Evolutionary conservation across 1,140 invertebrate genomes (phyloP), one percentile per base, ranked within the genome.

Genomic region (Brachionus plicatilis): DNA sequence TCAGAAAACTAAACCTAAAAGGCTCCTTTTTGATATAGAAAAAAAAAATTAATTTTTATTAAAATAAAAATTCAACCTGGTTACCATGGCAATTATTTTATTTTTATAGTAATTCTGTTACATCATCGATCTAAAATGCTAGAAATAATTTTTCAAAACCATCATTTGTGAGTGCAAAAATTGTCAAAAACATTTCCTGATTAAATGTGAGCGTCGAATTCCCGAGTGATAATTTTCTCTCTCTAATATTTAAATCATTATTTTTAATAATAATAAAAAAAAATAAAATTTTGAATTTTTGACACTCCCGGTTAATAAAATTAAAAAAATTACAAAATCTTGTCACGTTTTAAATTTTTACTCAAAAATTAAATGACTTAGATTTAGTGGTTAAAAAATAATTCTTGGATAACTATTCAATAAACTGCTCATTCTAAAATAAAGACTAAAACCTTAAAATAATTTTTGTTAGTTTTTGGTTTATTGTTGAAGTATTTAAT

Each of bases 61-160:
- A 72, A 72, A 43, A 72, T 41, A 72, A 72, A 72, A 72, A 72
- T 47, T 72, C 68, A 72, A 72, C 68, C 33, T 72, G 68, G 68
- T 72, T 72, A 37, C 41, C 33, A 72, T 72, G 68, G 68, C 17
- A 43, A 72, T 33, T 17, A 41, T 72, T 45, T 72, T 72, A 43
- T 14, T 72, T 41, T 20, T 43, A 45, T 43, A 20, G n/a, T 43
- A 72, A 72, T 43, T 20, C 41, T 43, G 68, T 72, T 72, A 72
- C 68, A 72, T 72, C 68, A 72, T 37, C 37, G 11, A 29, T 70
- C 17, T 72, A 24, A 1, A 20, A 41, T 37, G 37, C 41, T 72
- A 17, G 8, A 1, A 43, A 17, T n/a, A 72, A 43, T 72, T 72
- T 72, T 47, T 24, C 53, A 60, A 20, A 24, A 27, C n/a, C 7